Conservation (phyloP, 1,140 invertebrate species). For the Arctopsyche grandis region DNA sequence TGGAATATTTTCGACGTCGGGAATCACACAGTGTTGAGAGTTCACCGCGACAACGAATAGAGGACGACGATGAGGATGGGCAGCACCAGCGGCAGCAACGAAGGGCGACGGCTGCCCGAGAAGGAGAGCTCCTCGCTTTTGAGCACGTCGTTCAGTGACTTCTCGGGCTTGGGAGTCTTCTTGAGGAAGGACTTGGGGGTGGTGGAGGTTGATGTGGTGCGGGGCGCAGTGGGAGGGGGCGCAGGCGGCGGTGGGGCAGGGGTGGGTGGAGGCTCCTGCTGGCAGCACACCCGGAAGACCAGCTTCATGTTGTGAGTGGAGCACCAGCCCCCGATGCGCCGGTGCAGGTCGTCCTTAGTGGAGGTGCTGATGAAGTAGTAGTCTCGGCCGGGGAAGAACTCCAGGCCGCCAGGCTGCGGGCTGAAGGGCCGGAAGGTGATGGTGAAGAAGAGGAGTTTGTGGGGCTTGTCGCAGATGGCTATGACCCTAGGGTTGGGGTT, state of each 20-base stretch:
- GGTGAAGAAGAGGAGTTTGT: conserved; percentile 94
- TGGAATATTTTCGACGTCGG: neutral
- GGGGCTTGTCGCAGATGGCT: conserved; percentile 94
- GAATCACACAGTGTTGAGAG: neutral
- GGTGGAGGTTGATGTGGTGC: conserved; percentile 55
- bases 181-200: conserved; percentile 64
- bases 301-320: conserved; percentile 95
- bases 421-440: conserved; percentile 96
- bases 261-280: conserved; percentile 69
- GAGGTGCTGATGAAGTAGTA: conserved; percentile 97
- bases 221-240: conserved; percentile 59
- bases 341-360: conserved; percentile 89
- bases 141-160: conserved; percentile 90
- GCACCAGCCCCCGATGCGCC: conserved; percentile 90
- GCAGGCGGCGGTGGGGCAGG: conserved; percentile 65
- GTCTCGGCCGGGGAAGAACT: conserved; percentile 93
- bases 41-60: neutral
- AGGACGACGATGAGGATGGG: conserved; percentile 57
- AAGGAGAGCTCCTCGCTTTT: conserved; percentile 92
- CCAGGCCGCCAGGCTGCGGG: conserved; percentile 92
- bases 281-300: conserved; percentile 93
- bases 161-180: conserved; percentile 81
- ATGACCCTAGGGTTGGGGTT: conserved; percentile 92
- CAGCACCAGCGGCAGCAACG: conserved; percentile 60
- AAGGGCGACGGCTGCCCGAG: conserved; percentile 60